Conservation (phyloP, 2,888 invertebrate species). For the Eledona agricola region DNA sequence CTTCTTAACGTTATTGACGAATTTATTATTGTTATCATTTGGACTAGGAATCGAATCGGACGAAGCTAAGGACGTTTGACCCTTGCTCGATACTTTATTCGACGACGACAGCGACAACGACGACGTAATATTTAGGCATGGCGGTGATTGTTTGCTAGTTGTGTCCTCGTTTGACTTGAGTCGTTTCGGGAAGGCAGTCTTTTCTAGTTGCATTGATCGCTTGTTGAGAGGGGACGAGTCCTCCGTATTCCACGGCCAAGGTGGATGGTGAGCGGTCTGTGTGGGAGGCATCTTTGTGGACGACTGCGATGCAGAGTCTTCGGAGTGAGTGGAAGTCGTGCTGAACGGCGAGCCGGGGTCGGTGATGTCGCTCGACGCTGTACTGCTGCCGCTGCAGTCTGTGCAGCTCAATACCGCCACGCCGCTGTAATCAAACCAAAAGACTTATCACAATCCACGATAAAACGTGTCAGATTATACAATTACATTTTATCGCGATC, state of each 20-base stretch:
- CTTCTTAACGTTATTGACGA: conserved; percentile 24
- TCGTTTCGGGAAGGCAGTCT: conserved; percentile 53
- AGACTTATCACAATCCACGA: no score
- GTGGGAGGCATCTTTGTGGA: conserved; percentile 58
- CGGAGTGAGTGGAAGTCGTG: conserved; percentile 67
- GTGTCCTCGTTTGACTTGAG: conserved; percentile 47
- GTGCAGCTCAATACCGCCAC: conserved; percentile 82
- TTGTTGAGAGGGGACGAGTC: conserved; percentile 43
- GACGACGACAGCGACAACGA: no score
- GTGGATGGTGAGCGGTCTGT: conserved; percentile 51
- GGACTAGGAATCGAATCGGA: conserved; percentile 48
- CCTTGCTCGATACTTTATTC: conserved; percentile 33
- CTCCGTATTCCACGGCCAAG: conserved; percentile 54
- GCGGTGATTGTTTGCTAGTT: conserved; percentile 51
- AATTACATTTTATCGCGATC: no score
- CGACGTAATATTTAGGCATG: conserved; percentile 55
- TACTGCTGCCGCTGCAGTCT: conserved; percentile 71
- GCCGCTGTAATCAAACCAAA: conserved; percentile 73
- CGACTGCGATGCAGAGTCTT: conserved; percentile 57
- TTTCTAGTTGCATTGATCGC: conserved; percentile 45
- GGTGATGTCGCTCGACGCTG: conserved; percentile 79
- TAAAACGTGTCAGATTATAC: no score
- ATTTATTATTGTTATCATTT: conserved; percentile 30
- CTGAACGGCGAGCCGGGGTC: conserved; percentile 88
- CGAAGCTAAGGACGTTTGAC: conserved; percentile 23